Evolutionary conservation across 1,140 invertebrate genomes (phyloP), one percentile per base, ranked within the genome.

Genomic region (Drosophila jambulina): DNA sequence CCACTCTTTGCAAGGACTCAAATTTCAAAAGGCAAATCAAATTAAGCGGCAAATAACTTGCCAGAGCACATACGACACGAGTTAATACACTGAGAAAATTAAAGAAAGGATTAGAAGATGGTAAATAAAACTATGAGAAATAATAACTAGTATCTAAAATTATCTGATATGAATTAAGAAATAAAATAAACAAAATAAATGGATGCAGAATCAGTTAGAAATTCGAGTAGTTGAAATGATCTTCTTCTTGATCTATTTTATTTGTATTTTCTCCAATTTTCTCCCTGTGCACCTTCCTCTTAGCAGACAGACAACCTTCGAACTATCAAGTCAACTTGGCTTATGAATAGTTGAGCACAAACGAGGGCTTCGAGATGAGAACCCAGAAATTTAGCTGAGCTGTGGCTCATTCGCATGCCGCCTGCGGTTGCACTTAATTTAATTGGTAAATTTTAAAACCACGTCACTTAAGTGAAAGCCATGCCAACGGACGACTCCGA

Each of bases 401-500:
- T 72, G 45, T 53, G 46, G 43, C 80, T 83, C 84, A 87, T 88
- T 88, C 85, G 85, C 80, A 90, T 88, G 79, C 88, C 74, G 88
- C 88, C 84, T 80, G 83, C 83, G 88, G 88, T 88, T 91, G 84
- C 88, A 91, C 88, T 91, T 91, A 91, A 91, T 91, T 91, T 91
- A 91, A 91, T 91, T 91, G 88, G 86, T 77, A 91, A 87, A 90
- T 90, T 90, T 91, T 85, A 85, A 90, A 91, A 91, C 86, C 82
- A 84, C 80, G 80, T 84, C 85, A 75, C 84, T 90, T 90, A 79
- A 85, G 78, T 72, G 69, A 75, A 69, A 54, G 64, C 63, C 51
- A 61, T 49, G 45, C 48, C 61, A 46, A 69, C 48, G 42, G 53
- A 59, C 64, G 2, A n/a, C 25, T 56, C 54, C 36, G 40, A 43